These are phyloP conservation scores for Drosophila borealis DNA, from an alignment of 2,888 invertebrate genomes.

Conservation along the genomic window DNA sequence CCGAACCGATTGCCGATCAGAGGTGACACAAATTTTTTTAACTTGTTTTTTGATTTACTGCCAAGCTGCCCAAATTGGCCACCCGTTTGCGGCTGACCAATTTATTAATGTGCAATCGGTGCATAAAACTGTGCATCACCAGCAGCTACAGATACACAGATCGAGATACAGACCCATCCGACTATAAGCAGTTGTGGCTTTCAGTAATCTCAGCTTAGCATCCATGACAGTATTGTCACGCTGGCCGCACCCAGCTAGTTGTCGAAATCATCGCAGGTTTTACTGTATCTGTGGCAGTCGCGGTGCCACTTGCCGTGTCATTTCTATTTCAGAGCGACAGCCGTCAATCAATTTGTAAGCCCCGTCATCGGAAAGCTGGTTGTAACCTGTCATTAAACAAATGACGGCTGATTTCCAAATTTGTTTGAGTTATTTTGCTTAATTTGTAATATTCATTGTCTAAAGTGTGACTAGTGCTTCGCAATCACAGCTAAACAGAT, in stretches of 20 bases:
- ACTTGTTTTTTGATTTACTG: slow-evolving; percentile 80
- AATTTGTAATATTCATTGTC: slow-evolving; percentile 59
- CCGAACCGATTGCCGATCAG: slow-evolving; percentile 46
- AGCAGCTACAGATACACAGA: slow-evolving; percentile 11
- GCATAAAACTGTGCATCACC: slow-evolving; percentile 53
- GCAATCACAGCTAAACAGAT: slow-evolving; percentile 29
- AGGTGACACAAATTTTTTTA: slow-evolving; percentile 81
- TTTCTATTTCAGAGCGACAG: slow-evolving; percentile 74
- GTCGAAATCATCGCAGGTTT: slow-evolving; percentile 6
- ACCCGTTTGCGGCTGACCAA: slow-evolving; percentile 46
- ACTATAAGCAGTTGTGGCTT: slow-evolving; percentile 8
- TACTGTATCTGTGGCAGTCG: slow-evolving; percentile 13
- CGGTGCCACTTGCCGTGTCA: slow-evolving; percentile 59
- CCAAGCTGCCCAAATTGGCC: slow-evolving; percentile 58
- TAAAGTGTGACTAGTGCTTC: slow-evolving; percentile 28
- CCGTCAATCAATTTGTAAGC: slow-evolving; percentile 80
- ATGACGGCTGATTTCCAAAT: slow-evolving; percentile 77
- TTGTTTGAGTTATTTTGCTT: slow-evolving; percentile 66
- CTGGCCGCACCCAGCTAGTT: slow-evolving; percentile 59
- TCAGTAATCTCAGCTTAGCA: slow-evolving; percentile 51
- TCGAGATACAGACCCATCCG: slow-evolving; percentile 12
- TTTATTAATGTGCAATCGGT: slow-evolving; percentile 73
- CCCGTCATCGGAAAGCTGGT: slow-evolving; percentile 52
- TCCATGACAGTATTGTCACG: slow-evolving; percentile 71
- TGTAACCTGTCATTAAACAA: slow-evolving; percentile 76